phyloP scores from a whole-genome alignment of 1,140 invertebrate species.

The Semibalanus balanoides region DNA sequence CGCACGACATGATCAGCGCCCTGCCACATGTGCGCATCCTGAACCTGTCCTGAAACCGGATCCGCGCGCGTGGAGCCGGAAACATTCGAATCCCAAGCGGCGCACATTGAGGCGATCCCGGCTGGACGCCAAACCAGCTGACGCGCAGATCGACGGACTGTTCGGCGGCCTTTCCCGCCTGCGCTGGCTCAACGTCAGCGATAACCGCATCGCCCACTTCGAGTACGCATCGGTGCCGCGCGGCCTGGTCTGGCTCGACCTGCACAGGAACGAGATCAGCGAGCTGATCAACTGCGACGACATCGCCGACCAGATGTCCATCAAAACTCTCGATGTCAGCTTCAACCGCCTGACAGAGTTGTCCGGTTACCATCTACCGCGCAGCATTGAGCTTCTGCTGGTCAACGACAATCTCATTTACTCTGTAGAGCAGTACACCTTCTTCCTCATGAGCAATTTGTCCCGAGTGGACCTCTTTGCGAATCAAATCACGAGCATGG shows the following conservation, averaged over 20 bases:
- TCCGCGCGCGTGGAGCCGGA: neutral
- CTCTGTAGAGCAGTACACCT: constrained; percentile 53
- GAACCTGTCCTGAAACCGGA: neutral
- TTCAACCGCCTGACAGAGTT: constrained; percentile 71
- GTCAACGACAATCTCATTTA: neutral
- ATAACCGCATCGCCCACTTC: constrained; percentile 74
- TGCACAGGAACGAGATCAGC: constrained; percentile 73
- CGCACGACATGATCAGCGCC: neutral
- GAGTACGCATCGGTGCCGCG: constrained; percentile 75
- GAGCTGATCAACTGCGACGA: constrained; percentile 65
- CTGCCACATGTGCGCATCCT: neutral
- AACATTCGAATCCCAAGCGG: neutral
- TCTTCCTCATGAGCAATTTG: constrained; percentile 65
- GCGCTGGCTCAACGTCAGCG: constrained; percentile 70
- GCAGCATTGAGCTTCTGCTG: constrained; percentile 26
- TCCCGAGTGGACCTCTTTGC: constrained; percentile 69
- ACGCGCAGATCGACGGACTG: constrained; percentile 68
- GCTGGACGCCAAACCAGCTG: constrained; percentile 68
- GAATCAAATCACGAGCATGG: constrained; percentile 65
- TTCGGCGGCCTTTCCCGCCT: constrained; percentile 63
- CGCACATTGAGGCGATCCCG: constrained; percentile 42
- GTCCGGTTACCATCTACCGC: constrained; percentile 62
- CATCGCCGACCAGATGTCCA: constrained; percentile 49
- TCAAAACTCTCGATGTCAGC: constrained; percentile 55
- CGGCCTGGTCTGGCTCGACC: constrained; percentile 76